Base-by-base conservation (phyloP, 2,797 vertebrate species). In the Melanotaenia trifasciata region DNA sequence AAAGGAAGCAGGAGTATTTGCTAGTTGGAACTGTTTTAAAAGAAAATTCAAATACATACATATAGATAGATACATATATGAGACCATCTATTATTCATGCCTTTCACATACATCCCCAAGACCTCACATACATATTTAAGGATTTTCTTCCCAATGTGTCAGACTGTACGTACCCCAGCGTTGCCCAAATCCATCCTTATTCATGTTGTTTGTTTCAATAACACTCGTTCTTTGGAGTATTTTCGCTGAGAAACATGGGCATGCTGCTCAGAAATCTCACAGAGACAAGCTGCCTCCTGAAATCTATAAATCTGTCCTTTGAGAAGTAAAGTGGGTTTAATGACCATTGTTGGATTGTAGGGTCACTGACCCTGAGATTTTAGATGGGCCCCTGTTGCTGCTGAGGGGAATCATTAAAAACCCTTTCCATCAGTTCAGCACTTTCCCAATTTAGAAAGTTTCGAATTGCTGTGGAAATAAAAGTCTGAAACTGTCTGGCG, bases 121-220 rank as follows among this genome's bases (percentile, higher is more conserved):
- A 70, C 43, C 53, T 61, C 47, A 28, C 81, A 86, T 87, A 47
- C 82, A 90, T 87, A 84, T 90, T 90, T 91, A 61, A 90, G 53
- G 64, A 81, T 80, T 70, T 67, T 70, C 43, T 67, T 76, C 67
- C 66, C 77, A 22, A 72, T 69, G 57, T 56, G 47, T 57, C 72
- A 62, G 71, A 58, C 28, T 71, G 30, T 14, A 24, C 57, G 56
- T 56, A 36, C 59, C 58, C 61, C 54, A 40, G 50, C 14, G 35
- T 47, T 18, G 45, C 50, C 63, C 33, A 43, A 62, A 53, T 28
- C 53, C 20, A 43, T 32, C 7, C 6, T 40, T 30, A 40, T 40
- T 14, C 38, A 13, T 40, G 38, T 40, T 64, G 22, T 12, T 70
- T 60, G 24, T 38, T 67, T 5, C 20, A 20, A 2, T n/a, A 47